phyloP scores from a whole-genome alignment of 2,113 vertebrate species.

The Spea bombifrons region DNA sequence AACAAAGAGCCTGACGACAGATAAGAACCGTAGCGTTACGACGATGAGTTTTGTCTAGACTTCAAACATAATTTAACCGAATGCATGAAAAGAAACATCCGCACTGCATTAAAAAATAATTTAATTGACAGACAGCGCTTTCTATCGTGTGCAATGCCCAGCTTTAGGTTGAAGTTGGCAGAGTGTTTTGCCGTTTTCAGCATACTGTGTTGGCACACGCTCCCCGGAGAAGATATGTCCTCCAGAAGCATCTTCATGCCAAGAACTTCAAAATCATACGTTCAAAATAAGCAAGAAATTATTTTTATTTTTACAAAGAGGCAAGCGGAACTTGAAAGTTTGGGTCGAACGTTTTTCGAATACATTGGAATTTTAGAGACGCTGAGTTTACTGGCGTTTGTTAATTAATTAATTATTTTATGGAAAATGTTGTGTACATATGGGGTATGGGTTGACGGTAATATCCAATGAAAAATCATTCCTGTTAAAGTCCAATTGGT shows the following conservation, averaged over 20 bases:
- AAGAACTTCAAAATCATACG: background rate
- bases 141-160: background rate
- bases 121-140: slow-evolving; percentile 16
- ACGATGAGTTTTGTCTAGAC: background rate
- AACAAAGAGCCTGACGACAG: no score
- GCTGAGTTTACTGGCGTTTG: no score
- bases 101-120: background rate
- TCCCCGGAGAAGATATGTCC: slow-evolving; percentile 11
- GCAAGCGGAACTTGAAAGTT: background rate
- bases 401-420: no score
- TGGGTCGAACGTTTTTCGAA: no score
- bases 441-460: no score
- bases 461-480: no score
- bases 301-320: background rate
- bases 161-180: slow-evolving; percentile 13
- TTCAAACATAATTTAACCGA: background rate
- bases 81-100: slow-evolving; percentile 13
- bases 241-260: background rate
- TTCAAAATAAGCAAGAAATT: background rate
- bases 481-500: no score
- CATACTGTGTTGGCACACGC: slow-evolving; percentile 19
- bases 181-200: slow-evolving; percentile 5
- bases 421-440: no score
- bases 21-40: background rate
- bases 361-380: no score